phyloP scores from a whole-genome alignment of 2,797 vertebrate genomes.

The Catamblyrhynchus diadema region DNA sequence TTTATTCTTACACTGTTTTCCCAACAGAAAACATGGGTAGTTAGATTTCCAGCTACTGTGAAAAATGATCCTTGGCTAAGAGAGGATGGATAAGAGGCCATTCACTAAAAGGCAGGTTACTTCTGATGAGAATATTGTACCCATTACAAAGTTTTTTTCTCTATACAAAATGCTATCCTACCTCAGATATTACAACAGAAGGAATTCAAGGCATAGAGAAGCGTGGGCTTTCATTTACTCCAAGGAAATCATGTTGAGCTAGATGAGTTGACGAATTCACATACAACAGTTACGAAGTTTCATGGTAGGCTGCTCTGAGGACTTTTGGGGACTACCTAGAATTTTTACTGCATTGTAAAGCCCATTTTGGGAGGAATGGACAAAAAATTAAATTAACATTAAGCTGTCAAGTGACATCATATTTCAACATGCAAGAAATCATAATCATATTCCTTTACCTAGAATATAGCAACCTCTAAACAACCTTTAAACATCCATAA shows the following conservation, averaged over 20 bases:
- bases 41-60: background rate
- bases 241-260: background rate
- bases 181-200: background rate
- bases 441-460: background rate
- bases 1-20: background rate
- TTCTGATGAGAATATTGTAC: background rate
- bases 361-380: background rate
- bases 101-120: background rate
- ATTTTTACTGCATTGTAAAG: background rate
- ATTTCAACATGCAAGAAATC: background rate
- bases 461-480: background rate
- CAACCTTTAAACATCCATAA: background rate
- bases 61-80: background rate
- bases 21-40: background rate
- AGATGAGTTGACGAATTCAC: background rate
- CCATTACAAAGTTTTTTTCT: background rate
- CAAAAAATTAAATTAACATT: background rate
- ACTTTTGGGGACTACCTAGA: background rate
- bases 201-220: background rate
- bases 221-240: background rate
- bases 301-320: background rate
- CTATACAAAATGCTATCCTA: background rate
- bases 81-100: background rate
- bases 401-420: background rate
- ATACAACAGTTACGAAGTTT: background rate